Percentiles rank a stretch among this genome's conserved stretches.
These are phyloP conservation scores for Philaethria dido DNA, from an alignment of 2,888 invertebrate species.

Conservation along the genomic window DNA sequence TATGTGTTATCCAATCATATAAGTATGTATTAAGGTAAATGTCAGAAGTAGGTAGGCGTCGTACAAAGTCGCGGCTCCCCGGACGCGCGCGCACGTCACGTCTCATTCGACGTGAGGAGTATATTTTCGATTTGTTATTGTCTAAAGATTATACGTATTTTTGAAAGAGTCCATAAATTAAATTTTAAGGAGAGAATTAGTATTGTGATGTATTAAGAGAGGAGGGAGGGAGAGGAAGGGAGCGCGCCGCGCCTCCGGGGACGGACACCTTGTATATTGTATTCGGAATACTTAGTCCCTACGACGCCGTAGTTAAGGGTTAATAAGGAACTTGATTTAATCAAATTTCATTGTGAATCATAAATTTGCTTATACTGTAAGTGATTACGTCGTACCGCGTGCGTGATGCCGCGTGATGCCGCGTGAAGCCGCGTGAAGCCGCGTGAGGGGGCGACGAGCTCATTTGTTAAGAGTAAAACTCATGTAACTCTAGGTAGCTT, in stretches of 20 bases:
- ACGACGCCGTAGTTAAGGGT: background rate
- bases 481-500: no score
- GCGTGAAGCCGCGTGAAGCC: background rate
- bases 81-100: background rate
- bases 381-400: no score
- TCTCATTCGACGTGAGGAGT: background rate
- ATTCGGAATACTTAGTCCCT: conserved; percentile 5
- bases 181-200: conserved; percentile 11
- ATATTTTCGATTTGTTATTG: conserved; percentile 11
- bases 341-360: conserved; percentile 18
- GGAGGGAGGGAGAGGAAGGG: background rate
- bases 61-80: conserved; percentile 2
- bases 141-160: conserved; percentile 18
- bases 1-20: no score
- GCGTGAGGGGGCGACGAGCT: background rate
- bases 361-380: conserved; percentile 8
- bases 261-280: conserved; percentile 3
- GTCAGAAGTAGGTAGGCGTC: background rate
- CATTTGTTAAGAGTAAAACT: conserved; percentile 12
- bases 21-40: background rate
- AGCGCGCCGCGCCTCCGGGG: conserved; percentile 8
- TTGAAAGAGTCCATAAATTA: conserved; percentile 14
- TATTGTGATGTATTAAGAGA: conserved; percentile 7
- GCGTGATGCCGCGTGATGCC: no score
- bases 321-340: conserved; percentile 16